Evolutionary conservation across 2,888 invertebrate genomes (phyloP), one percentile per base, ranked within the genome.

Genomic region (Ichneumon xanthorius): DNA sequence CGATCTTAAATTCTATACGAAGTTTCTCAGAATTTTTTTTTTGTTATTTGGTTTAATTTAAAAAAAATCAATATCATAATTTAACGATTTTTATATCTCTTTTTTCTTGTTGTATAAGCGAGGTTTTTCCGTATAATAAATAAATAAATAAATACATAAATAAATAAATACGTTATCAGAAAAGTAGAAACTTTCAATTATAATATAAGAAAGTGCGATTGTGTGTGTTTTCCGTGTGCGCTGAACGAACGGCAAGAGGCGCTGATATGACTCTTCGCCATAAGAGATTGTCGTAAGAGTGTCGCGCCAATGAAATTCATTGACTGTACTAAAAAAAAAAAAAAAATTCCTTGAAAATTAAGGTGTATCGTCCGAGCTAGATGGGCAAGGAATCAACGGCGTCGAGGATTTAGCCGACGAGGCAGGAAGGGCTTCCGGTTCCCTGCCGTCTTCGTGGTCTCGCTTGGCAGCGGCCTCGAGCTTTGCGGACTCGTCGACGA

Each of bases 281-380:
- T 90, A 89, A 91, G 86, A 91, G 93, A 93, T 93, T 93, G 93
- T 93, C 30, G 30, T 30, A 92, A 91, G 90, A n/a, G 9, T 19
- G 30, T 63, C 37, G n/a, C 45, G 45, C 4, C 45, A 48, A 48
- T 48, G 45, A 48, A 48, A 4, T 16, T 48, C 45, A 48, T 48
- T 48, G 45, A 48, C 16, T 4, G 45, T 16, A 4, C 4, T 0
- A 16, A 14, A 63, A n/a, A n/a, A 7, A 53, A 58, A 19, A 26
- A 58, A 11, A 11, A 19, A 58, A 55, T 11, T 4, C 6, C 9
- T 37, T 14, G 53, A 63, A 68, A 78, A 61, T 70, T 75, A 79
- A 65, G 58, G 45, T 63, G 61, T 53, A 30, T 26, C 30, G 26
- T 63, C 19, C 14, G 61, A 16, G 9, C 1, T 53, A 53, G 50